These are phyloP conservation scores for Plotosus lineatus DNA, from an alignment of 2,113 vertebrate species.

Conservation along the genomic window DNA sequence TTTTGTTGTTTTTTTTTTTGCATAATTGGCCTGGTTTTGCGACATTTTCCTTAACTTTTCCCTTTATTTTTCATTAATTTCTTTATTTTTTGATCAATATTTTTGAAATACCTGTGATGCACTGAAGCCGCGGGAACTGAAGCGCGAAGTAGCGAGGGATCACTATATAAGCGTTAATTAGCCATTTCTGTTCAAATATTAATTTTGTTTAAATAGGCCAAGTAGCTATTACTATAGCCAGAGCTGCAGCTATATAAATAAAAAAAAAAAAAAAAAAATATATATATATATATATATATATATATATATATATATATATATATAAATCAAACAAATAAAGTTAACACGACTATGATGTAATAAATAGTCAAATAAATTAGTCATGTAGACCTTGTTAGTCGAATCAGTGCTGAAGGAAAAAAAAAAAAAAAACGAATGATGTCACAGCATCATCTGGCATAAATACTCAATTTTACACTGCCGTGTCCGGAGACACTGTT, in stretches of 20 bases:
- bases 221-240: not conserved
- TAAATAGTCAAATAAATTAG: not conserved
- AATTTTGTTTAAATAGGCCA: not conserved
- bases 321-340: not conserved
- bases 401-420: not conserved
- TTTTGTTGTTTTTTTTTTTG: too few relatives aligned
- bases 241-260: not conserved
- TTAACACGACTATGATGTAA: not conserved
- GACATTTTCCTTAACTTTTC: too few relatives aligned
- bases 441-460: not conserved
- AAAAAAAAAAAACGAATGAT: not conserved
- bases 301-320: too few relatives aligned
- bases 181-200: not conserved
- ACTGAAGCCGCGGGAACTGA: too few relatives aligned
- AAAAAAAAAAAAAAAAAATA: too few relatives aligned
- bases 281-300: too few relatives aligned
- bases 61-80: too few relatives aligned
- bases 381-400: not conserved
- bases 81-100: too few relatives aligned
- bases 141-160: too few relatives aligned
- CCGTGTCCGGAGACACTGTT: not conserved
- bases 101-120: too few relatives aligned
- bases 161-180: too few relatives aligned
- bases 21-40: too few relatives aligned
- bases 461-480: not conserved